These are phyloP conservation scores for Apodemus agrarius DNA, from an alignment of 2,797 vertebrate species.

Conservation along the genomic window DNA sequence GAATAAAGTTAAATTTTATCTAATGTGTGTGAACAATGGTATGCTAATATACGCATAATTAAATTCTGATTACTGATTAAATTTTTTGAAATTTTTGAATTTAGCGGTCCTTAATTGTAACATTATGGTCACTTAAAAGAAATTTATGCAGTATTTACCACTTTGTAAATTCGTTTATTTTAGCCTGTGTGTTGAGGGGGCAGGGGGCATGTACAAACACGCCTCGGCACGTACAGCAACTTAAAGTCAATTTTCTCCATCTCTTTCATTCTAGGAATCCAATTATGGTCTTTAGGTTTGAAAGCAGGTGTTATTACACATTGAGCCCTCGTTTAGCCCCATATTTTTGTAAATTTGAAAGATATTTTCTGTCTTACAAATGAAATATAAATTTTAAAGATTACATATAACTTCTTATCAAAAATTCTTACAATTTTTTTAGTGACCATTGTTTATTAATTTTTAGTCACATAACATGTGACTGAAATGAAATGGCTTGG, in stretches of 20 bases:
- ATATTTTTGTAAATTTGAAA: neutral
- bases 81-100: neutral
- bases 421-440: neutral
- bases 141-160: neutral
- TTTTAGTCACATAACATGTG: neutral
- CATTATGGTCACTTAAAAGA: neutral
- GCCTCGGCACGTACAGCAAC: too few relatives aligned
- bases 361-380: neutral
- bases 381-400: neutral
- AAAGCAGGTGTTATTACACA: too few relatives aligned
- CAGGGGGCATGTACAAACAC: neutral
- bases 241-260: neutral
- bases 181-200: neutral
- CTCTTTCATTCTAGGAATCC: neutral
- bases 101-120: neutral
- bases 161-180: neutral
- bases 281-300: neutral
- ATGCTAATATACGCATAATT: neutral
- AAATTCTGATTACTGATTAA: neutral
- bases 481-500: neutral
- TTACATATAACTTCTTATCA: neutral
- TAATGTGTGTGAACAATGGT: neutral
- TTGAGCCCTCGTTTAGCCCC: neutral
- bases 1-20: neutral
- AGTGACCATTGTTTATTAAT: neutral